Base-by-base conservation (phyloP, 2,797 vertebrate species). In the Crossoptilon crossoptilon region DNA sequence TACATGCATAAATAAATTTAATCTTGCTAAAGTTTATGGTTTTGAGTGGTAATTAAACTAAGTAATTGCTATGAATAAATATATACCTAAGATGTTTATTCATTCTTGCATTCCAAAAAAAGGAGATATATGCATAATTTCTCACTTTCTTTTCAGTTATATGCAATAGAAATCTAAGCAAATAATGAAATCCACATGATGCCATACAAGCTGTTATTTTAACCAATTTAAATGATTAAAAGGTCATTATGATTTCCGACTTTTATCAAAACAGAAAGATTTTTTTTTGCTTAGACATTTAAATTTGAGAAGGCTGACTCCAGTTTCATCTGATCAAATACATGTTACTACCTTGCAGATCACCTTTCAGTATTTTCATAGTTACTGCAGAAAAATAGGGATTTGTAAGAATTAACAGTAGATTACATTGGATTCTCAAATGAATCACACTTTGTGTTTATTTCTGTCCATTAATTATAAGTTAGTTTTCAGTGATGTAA, bases 111-210 rank as follows among this genome's bases (percentile, higher is more conserved):
- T 62, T 88, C 31, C 19, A 26, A 49, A 74, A 35, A 35, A 70
- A 69, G 13, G 26, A 82, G 8, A 31, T 24, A 46, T 8, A 10
- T 0, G 0, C 3, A 4, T 51, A 67, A 14, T 64, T 74, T 41
- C 5, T 58, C 37, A 19, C 33, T 62, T 37, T 66, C 46, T 60
- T 33, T 27, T 11, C 10, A 44, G 14, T 69, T 5, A 31, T 13
- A 67, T 1, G 0, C 14, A 55, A 10, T 10, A 39, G 56, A 72
- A 84, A 73, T 48, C 16, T 70, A 88, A 82, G 18, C 23, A 94
- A 85, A 76, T 13, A 0, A 29, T 23, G 21, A 41, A 72, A 84
- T 75, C 3, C 9, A 86, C 71, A 55, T 68, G 2, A 43, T 70
- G 11, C 14, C 33, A 88, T 26, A 49, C 7, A 73, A 64, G 24